phyloP scores from a whole-genome alignment of 2,888 invertebrate genomes.

The Hemaris fuciformis region DNA sequence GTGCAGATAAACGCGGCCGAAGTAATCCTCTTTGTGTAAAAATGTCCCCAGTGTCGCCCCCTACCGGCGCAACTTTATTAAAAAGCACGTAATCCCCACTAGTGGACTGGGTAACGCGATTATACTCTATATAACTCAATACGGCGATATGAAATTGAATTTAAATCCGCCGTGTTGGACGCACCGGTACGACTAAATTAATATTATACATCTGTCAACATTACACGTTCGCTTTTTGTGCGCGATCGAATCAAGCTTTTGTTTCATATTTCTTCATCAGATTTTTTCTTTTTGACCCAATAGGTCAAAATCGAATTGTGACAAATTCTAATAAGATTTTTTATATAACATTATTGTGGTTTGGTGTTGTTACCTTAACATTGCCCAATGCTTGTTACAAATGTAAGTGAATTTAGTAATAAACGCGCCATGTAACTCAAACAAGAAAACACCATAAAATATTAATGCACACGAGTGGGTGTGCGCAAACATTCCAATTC shows the following conservation, averaged over 20 bases:
- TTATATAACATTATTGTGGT: too few species aligned
- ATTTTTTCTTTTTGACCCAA: too few species aligned
- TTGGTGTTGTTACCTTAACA: too few species aligned
- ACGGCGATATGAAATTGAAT: conserved; percentile 77
- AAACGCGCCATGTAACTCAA: neutral
- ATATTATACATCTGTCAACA: conserved; percentile 31
- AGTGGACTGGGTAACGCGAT: conserved; percentile 80
- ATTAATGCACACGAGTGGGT: neutral
- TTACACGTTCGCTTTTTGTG: neutral
- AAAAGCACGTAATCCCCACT: conserved; percentile 79
- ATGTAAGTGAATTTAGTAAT: neutral
- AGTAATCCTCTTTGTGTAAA: conserved; percentile 81
- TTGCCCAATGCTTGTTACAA: neutral
- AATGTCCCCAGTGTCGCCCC: conserved; percentile 76
- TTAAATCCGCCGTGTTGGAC: conserved; percentile 60
- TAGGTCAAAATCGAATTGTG: too few species aligned
- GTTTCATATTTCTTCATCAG: neutral
- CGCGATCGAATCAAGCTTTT: neutral
- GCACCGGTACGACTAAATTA: conserved; percentile 39
- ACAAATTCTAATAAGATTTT: too few species aligned
- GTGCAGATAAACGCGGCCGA: conserved; percentile 77
- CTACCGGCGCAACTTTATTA: conserved; percentile 73
- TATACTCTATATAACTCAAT: conserved; percentile 75
- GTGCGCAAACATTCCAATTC: neutral
- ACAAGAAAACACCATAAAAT: neutral